Evolutionary conservation across 2,797 vertebrate species (phyloP).

Genomic region (Rhyacichthys aspro): DNA sequence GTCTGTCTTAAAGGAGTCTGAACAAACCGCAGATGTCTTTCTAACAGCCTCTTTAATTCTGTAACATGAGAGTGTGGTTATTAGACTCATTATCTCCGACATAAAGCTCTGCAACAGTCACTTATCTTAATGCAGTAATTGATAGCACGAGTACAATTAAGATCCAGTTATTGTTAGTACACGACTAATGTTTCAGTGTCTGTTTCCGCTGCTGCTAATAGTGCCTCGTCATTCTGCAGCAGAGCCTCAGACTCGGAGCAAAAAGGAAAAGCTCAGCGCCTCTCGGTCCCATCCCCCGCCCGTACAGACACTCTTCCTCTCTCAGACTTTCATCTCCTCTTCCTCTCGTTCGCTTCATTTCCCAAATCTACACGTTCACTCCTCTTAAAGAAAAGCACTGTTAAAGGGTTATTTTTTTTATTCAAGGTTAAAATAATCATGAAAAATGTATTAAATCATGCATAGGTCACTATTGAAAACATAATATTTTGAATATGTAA

Average conservation of each 20-base stretch:
- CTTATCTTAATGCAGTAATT: constrained; percentile 39
- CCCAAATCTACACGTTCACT: too few relatives aligned
- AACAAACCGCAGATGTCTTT: neutral
- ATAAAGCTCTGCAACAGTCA: constrained; percentile 30
- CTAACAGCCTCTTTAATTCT: neutral
- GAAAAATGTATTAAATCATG: too few relatives aligned
- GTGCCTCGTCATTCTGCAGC: constrained; percentile 69
- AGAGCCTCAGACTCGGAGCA: constrained; percentile 8
- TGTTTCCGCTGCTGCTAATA: constrained; percentile 13
- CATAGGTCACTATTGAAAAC: too few relatives aligned
- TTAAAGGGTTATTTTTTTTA: too few relatives aligned
- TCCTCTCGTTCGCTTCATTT: too few relatives aligned
- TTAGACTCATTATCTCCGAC: constrained; percentile 23
- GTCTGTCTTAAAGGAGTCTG: neutral
- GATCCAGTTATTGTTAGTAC: neutral
- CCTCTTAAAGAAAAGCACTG: too few relatives aligned
- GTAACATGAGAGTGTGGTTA: constrained; percentile 3
- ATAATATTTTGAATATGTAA: too few relatives aligned
- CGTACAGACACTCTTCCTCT: too few relatives aligned
- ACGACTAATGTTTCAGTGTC: neutral
- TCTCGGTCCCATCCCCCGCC: too few relatives aligned
- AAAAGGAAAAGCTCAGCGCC: too few relatives aligned
- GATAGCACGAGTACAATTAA: constrained; percentile 20
- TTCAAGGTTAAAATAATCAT: too few relatives aligned
- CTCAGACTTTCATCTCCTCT: too few relatives aligned